Conservation (phyloP, 2,888 invertebrate genomes). For the Drosophila borealis region DNA sequence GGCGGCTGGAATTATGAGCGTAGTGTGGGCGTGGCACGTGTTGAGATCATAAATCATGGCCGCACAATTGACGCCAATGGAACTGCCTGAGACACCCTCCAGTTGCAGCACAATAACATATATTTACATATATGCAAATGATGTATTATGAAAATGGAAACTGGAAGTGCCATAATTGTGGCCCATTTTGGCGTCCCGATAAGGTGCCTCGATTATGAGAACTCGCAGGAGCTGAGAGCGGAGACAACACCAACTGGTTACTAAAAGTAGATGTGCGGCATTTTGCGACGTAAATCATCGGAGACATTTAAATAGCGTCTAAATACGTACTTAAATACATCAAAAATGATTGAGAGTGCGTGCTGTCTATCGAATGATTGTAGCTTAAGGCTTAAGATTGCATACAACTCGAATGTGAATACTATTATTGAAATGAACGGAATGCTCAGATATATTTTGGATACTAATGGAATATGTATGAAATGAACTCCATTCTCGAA, state of each 20-base stretch:
- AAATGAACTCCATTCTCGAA: too few species aligned
- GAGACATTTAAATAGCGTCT: too few species aligned
- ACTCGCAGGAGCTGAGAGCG: background rate
- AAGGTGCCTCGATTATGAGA: slow-evolving; percentile 7
- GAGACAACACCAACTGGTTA: background rate
- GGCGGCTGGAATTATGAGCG: slow-evolving; percentile 5
- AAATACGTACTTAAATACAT: too few species aligned
- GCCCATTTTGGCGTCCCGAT: slow-evolving; percentile 20
- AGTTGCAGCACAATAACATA: slow-evolving; percentile 1
- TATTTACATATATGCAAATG: slow-evolving; percentile 34
- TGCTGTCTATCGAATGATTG: too few species aligned
- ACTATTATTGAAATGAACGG: background rate
- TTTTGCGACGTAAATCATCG: background rate
- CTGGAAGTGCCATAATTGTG: slow-evolving; percentile 41
- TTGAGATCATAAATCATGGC: slow-evolving; percentile 70
- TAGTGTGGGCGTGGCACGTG: slow-evolving; percentile 37
- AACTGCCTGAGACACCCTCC: background rate
- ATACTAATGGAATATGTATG: too few species aligned
- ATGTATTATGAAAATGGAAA: slow-evolving; percentile 46
- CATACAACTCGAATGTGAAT: too few species aligned
- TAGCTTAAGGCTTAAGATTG: too few species aligned
- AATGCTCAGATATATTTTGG: too few species aligned
- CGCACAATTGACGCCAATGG: slow-evolving; percentile 57
- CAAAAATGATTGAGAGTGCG: too few species aligned
- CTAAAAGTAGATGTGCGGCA: background rate